These are phyloP conservation scores for Lasioglossum zephyrum DNA, from an alignment of 2,888 invertebrate genomes.

Conservation along the genomic window DNA sequence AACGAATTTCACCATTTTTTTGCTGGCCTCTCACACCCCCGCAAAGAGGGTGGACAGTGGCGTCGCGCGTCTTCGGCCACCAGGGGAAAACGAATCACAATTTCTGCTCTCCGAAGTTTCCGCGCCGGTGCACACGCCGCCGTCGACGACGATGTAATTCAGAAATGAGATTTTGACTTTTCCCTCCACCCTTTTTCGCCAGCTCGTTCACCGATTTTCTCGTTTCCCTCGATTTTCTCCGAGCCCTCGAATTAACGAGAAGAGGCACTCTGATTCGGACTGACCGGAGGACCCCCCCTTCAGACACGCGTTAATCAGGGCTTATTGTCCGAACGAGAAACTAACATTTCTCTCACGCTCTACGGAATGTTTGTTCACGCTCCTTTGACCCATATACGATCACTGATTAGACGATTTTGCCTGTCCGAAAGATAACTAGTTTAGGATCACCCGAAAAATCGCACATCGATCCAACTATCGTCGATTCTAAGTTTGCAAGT, in stretches of 20 bases:
- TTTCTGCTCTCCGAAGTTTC: constrained; percentile 35
- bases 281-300: neutral
- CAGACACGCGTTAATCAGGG: constrained; percentile 12
- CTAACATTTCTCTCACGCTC: neutral
- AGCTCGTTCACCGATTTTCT: constrained; percentile 14
- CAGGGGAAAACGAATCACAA: constrained; percentile 40
- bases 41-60: neutral
- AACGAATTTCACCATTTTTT: constrained; percentile 27
- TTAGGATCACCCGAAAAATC: neutral
- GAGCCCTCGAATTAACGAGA: constrained; percentile 12
- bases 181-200: neutral
- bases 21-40: neutral
- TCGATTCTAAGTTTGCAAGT: neutral
- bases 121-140: neutral
- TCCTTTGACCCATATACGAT: neutral
- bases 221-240: constrained; percentile 36
- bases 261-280: constrained; percentile 14
- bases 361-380: neutral
- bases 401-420: neutral
- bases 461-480: neutral
- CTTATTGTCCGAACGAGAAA: neutral
- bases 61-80: constrained; percentile 33
- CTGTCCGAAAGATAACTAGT: neutral
- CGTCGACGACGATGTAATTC: constrained; percentile 35
- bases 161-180: constrained; percentile 46